Base-by-base conservation (phyloP, 2,888 invertebrate genomes). In the Hirtodrosophila confusa region DNA sequence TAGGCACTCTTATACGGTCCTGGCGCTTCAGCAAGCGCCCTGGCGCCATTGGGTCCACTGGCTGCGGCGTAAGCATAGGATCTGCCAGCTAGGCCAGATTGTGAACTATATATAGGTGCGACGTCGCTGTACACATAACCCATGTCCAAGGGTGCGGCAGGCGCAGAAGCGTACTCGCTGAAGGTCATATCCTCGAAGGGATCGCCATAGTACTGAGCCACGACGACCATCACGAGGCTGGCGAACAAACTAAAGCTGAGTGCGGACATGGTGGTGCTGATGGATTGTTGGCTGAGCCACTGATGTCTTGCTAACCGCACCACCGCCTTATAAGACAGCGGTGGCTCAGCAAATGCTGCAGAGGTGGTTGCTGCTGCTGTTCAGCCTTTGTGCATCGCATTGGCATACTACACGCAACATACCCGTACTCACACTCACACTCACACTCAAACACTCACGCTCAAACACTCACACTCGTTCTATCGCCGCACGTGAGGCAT, bases 401-500 rank as follows among this genome's bases (percentile, higher is more conserved):
- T 4, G 27, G 17, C 17, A 17, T 17, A 17, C 17, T 17, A 2
- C 31, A 31, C 64, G n/a, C n/a, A n/a, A n/a, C n/a, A n/a, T n/a
- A n/a, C n/a, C n/a, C n/a, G n/a, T n/a, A 29, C 0, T 27, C 35
- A 8, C 36, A 29, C 23, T 29, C 17, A 35, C 41, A 61, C 17
- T 1, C 17, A 17, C 17, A 2, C 17, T 1, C 17, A 17, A 17
- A 31, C 64, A 29, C 0, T 27, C 35, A 8, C 36, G 23, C 23
- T 29, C 17, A 12, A 27, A 33, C 12, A 45, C 23, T 43, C 27
- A 29, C 24, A 50, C 27, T 47, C 27, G 31, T 54, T 75, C 54
- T 69, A 71, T 76, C 73, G 31, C 4, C 49, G 71, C 56, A 72
- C 71, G 71, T 71, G 66, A 71, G 36, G 37, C 53, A 76, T 35